Evolutionary conservation across 2,797 vertebrate genomes (phyloP).

Genomic region (Myotis vivesi): DNA sequence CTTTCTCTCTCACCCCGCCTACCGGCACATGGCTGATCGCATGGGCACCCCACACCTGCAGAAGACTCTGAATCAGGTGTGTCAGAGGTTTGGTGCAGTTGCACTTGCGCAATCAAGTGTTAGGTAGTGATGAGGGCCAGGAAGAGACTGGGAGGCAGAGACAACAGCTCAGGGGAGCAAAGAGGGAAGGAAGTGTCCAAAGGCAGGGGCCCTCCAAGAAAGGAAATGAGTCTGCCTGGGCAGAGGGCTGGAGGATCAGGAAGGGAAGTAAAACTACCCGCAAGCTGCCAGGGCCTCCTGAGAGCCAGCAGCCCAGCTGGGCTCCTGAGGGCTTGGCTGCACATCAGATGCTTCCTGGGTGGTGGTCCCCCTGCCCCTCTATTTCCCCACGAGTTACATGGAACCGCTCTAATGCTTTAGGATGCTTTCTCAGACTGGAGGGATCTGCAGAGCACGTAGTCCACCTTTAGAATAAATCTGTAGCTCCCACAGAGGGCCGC

Average conservation of each 20-base stretch:
- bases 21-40: slow-evolving; percentile 95
- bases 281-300: not conserved
- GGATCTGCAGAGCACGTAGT: not conserved
- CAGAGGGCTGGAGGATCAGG: not conserved
- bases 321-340: not conserved
- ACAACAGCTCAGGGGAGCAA: not conserved
- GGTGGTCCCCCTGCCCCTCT: accelerated
- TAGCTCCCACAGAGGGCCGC: not conserved
- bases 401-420: no score
- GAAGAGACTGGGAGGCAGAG: not conserved
- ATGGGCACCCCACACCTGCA: slow-evolving; percentile 97
- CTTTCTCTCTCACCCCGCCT: slow-evolving; percentile 95
- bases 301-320: not conserved
- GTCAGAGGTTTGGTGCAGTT: not conserved
- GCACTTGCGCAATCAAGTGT: not conserved
- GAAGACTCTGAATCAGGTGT: slow-evolving; percentile 95
- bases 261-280: not conserved
- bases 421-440: not conserved
- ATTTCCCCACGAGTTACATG: not conserved
- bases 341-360: not conserved
- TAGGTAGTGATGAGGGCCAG: not conserved
- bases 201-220: not conserved
- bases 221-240: not conserved
- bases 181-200: not conserved
- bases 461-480: not conserved